These are phyloP conservation scores for Colaptes auratus DNA, from an alignment of 2,113 vertebrate species.

Conservation along the genomic window DNA sequence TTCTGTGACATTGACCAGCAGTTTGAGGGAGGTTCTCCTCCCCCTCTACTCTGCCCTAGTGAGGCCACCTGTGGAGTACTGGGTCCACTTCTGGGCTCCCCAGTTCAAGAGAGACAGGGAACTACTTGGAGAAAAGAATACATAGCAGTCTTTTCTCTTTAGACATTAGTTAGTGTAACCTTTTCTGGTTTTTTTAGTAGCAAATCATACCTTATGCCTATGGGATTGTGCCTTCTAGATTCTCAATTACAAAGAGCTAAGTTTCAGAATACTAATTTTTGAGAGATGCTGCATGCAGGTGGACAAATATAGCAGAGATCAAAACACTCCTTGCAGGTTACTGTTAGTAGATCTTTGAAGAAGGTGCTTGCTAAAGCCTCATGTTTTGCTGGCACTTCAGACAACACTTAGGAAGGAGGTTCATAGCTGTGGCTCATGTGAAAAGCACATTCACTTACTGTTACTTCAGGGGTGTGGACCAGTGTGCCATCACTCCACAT, in stretches of 20 bases:
- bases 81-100: too few relatives aligned
- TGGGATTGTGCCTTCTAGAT: too few relatives aligned
- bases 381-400: not conserved
- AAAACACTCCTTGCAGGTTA: not conserved
- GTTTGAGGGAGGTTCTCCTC: too few relatives aligned
- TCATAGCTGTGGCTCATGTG: accelerated
- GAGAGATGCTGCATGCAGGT: too few relatives aligned
- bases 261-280: too few relatives aligned
- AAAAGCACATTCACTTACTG: not conserved
- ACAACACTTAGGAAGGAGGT: not conserved
- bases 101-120: too few relatives aligned
- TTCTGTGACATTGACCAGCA: not conserved
- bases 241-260: too few relatives aligned
- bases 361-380: not conserved
- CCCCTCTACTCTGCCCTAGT: too few relatives aligned
- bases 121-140: too few relatives aligned
- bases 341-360: not conserved
- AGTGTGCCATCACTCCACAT: not conserved
- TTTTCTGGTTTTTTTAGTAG: not conserved
- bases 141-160: not conserved
- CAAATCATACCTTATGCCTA: not conserved
- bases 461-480: not conserved
- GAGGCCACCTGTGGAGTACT: too few relatives aligned
- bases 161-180: not conserved
- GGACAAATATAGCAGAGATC: not conserved